Base-by-base conservation (phyloP, 37 sponge, comb jelly and placozoan species). In the Cliona cf. orientalis region DNA sequence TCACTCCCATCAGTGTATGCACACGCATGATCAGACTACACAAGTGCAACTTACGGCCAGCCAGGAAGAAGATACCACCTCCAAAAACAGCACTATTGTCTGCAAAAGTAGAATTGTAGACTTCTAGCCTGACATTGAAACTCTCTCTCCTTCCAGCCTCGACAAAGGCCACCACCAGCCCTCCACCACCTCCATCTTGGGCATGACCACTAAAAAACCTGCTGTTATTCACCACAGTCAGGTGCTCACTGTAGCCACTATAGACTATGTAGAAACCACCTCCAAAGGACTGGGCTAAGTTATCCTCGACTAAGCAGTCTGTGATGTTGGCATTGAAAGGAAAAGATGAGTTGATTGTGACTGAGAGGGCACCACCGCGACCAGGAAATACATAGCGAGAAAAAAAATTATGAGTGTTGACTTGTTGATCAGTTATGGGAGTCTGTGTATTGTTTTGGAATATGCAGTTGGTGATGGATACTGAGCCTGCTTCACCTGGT, bases 191-290 rank as follows among this genome's bases (percentile, higher is more conserved):
- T 29, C 29, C 33, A 12, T 19, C 36, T 29, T 46, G 42, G 43
- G 46, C 26, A 32, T 41, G 12, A 32, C 53, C 46, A 23, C 66
- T 41, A 0, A 78, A n/a, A 46, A 78, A 65, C 46, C 31, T 25
- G 0, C 42, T 36, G 23, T 49, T 21, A 32, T 74, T 74, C 36
- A 83, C 12, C 3, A 74, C 43, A n/a, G 46, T 26, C 12, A 34
- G 41, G 17, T 62, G 65, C 39, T 73, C 61, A 19, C 42, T n/a
- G 9, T 55, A 11, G 5, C 69, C 66, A 67, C 32, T 42, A 40
- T 67, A 53, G 17, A 34, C 60, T 25, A 76, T 55, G 40, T 84
- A 84, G 39, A 76, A 6, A 28, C 85, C 85, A 57, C 85, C 85
- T 26, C 76, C 85, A 32, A 46, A 67, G 26, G 69, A 32, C 71